Conservation (phyloP, 2,113 vertebrate genomes). For the Melanocharis versteri region DNA sequence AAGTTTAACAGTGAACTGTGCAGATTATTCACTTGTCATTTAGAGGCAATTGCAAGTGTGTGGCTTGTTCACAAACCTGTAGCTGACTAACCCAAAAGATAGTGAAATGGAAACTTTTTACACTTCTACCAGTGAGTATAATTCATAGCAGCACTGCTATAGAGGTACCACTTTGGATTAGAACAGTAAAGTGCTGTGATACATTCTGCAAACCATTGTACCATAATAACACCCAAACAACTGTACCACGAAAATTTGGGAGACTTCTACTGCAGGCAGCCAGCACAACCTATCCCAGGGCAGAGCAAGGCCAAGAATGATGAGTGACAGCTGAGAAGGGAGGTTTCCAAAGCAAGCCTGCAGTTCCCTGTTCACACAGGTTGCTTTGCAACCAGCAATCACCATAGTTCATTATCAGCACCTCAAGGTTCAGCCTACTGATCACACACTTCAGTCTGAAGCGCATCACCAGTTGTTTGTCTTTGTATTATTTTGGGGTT, state of each 20-base stretch:
- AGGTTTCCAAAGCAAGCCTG: background rate
- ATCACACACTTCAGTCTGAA: background rate
- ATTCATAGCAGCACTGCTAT: background rate
- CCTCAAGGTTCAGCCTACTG: background rate
- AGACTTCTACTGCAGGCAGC: background rate
- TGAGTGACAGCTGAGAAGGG: background rate
- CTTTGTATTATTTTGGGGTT: background rate
- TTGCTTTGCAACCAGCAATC: background rate
- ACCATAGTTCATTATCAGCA: background rate
- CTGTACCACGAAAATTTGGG: background rate
- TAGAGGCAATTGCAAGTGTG: background rate
- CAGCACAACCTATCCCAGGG: background rate
- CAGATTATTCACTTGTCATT: background rate
- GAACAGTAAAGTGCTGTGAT: background rate
- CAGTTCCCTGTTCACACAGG: background rate
- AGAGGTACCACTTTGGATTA: background rate
- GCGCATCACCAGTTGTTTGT: fast-evolving
- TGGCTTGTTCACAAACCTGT: background rate
- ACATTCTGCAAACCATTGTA: background rate
- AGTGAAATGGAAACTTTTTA: background rate
- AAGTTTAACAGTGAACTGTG: background rate
- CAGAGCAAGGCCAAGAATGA: background rate
- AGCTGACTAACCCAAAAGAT: background rate
- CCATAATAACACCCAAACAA: background rate
- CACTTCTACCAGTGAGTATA: background rate